Percentiles rank a stretch among this genome's conserved stretches.
Conservation (phyloP, 2,113 vertebrate genomes). For the Scalopus aquaticus region DNA sequence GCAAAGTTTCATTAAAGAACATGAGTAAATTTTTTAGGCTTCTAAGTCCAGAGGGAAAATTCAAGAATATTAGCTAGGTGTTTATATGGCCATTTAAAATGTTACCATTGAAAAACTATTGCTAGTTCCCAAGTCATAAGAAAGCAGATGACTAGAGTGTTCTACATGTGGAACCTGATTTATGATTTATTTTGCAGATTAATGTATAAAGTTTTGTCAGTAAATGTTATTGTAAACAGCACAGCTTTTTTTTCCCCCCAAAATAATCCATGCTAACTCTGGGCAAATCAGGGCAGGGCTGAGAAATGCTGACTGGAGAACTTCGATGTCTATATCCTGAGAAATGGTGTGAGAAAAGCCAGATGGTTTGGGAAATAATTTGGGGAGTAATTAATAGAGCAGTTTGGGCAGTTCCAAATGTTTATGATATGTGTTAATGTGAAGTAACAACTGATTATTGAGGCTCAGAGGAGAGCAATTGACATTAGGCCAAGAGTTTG, state of each 20-base stretch:
- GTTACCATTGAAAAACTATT: not conserved
- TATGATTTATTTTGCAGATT: not conserved
- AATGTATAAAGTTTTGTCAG: not conserved
- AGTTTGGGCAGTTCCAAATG: not conserved
- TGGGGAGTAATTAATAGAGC: not conserved
- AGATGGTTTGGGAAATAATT: not conserved
- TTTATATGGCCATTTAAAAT: not conserved
- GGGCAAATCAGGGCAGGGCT: too few relatives aligned
- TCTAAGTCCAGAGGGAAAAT: not conserved
- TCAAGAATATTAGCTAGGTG: not conserved
- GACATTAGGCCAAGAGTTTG: not conserved
- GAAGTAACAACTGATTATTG: not conserved
- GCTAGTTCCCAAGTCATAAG: not conserved
- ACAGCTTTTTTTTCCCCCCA: not conserved
- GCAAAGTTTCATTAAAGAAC: not conserved
- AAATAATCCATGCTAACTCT: not conserved
- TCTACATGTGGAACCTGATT: rapidly evolving
- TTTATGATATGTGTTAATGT: not conserved
- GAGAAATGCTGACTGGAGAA: too few relatives aligned
- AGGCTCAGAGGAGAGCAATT: not conserved
- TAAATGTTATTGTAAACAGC: not conserved
- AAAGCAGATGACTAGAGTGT: not conserved
- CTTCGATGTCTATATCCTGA: too few relatives aligned
- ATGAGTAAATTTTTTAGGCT: not conserved
- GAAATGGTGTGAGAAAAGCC: not conserved